Evolutionary conservation across 2,113 vertebrate species (phyloP), one percentile per base, ranked within the genome.

Genomic region (Oncorhynchus keta): DNA sequence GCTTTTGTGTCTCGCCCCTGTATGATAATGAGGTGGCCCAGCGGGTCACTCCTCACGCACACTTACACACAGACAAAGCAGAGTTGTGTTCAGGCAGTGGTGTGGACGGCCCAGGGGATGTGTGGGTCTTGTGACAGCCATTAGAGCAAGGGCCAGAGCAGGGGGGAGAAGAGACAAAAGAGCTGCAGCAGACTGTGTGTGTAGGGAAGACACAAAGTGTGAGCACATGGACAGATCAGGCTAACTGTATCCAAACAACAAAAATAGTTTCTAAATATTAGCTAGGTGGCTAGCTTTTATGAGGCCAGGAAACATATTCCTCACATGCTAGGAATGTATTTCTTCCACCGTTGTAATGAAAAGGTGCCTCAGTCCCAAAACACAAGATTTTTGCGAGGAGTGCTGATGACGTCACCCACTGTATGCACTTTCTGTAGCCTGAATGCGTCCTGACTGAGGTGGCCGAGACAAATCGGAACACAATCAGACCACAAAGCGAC

Each of bases 81-180:
- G n/a, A n/a, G 26, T 68, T 86, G 81, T 91, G 85, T 90, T 88
- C 78, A 22, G 77, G 13, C 80, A 22, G 81, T 6, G 70, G 22
- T 28, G 59, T 73, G 76, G 80, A 79, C 70, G 62, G 80, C 83
- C 81, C 82, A 78, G 4, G 82, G 76, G 82, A 62, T 73, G 57
- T 73, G 80, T 35, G 24, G 77, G 85, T 89, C 87, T 91, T 88
- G 89, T 91, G 89, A 90, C 87, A 87, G 64, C 81, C 84, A 86
- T 90, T 87, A 88, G 70, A 67, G 65, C 79, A 70, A 39, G 74
- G 22, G 87, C 84, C 81, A 80, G 55, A 32, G 64, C 72, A 62
- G 79, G 69, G 79, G 79, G 55, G 80, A 72, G 49, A 30, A 26
- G 12, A 61, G 49, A 84, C 76, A 85, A 87, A 87, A 77, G 75